Conservation (phyloP, 2,797 vertebrate genomes). For the Rhinophrynus dorsalis region DNA sequence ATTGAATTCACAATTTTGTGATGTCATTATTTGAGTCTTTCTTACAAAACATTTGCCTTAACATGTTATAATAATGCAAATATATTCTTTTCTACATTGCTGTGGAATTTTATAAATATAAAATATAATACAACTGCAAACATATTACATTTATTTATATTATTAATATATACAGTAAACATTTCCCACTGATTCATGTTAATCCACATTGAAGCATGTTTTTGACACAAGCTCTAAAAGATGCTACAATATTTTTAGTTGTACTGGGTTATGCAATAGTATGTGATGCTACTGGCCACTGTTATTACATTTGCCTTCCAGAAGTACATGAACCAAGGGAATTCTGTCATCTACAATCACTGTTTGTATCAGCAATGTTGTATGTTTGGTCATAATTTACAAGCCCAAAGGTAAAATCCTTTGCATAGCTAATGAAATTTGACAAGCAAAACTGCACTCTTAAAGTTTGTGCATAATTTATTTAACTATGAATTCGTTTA, state of each 20-base stretch:
- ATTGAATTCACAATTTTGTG: too few relatives aligned
- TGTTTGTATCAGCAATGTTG: conserved; percentile 60
- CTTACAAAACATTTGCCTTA: too few relatives aligned
- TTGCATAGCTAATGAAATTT: conserved; percentile 61
- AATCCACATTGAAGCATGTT: not conserved
- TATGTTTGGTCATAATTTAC: conserved; percentile 63
- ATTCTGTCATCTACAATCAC: conserved; percentile 72
- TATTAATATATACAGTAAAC: too few relatives aligned
- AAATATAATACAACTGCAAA: too few relatives aligned
- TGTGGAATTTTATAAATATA: too few relatives aligned
- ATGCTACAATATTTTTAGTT: conserved; percentile 45
- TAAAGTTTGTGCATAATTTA: conserved; percentile 54
- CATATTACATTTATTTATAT: not conserved
- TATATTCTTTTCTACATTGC: too few relatives aligned
- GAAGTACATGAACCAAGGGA: conserved; percentile 56
- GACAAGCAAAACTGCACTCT: conserved; percentile 63
- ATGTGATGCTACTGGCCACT: conserved; percentile 58
- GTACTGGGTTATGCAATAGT: conserved; percentile 58
- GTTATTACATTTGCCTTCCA: conserved; percentile 57
- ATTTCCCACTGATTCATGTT: not conserved
- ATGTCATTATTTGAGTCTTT: too few relatives aligned
- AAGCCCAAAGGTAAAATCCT: conserved; percentile 58
- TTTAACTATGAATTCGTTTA: conserved; percentile 24
- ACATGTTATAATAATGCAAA: too few relatives aligned
- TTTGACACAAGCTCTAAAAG: conserved; percentile 32